Evolutionary conservation across 1,140 invertebrate genomes (phyloP).

Genomic region (Sitobion miscanthi): DNA sequence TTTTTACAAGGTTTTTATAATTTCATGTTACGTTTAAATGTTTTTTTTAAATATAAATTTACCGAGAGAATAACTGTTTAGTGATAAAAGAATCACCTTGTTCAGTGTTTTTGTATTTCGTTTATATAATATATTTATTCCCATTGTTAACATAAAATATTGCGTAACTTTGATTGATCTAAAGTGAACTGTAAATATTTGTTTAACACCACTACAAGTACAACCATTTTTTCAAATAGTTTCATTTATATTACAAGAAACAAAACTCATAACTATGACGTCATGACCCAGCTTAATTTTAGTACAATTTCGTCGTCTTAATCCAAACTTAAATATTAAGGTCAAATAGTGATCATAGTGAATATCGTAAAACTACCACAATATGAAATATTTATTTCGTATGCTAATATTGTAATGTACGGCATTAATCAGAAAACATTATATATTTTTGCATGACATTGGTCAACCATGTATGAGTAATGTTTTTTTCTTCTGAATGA

Average conservation of each 20-base stretch:
- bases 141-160: too few relatives aligned
- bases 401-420: background rate
- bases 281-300: background rate
- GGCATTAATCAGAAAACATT: background rate
- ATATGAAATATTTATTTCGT: background rate
- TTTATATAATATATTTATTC: too few relatives aligned
- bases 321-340: background rate
- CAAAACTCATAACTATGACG: background rate
- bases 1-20: too few relatives aligned
- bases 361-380: background rate
- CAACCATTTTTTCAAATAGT: background rate
- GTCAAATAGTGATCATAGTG: background rate
- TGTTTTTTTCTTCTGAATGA: background rate
- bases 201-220: background rate
- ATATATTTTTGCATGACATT: background rate
- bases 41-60: too few relatives aligned
- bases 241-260: background rate
- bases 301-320: background rate
- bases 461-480: slow-evolving; percentile 1
- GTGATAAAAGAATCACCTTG: too few relatives aligned
- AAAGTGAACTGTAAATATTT: background rate
- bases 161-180: too few relatives aligned
- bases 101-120: too few relatives aligned
- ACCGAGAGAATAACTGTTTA: too few relatives aligned
- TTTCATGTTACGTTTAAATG: too few relatives aligned